Base-by-base conservation (phyloP, 1,140 invertebrate genomes). In the Zelostemma sp. region DNA sequence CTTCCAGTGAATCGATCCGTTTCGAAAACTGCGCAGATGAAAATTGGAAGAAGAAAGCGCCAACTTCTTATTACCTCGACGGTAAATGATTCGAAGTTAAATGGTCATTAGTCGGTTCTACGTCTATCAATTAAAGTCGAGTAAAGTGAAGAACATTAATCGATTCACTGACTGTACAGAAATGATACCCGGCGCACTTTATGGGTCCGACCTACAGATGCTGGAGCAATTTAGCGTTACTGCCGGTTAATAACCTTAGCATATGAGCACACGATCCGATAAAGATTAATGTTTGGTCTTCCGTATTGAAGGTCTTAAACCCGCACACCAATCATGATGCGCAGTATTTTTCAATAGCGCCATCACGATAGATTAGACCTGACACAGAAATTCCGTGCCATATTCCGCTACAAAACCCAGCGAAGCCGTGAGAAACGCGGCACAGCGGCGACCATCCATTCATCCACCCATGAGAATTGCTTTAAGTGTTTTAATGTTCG, bases 401-500 rank as follows among this genome's bases (percentile, higher is more conserved):
- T 60, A 51, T 60, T 50, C 56, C 49, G 18, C 56, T 43, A 16
- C 33, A 41, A 31, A 33, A 58, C 16, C 31, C 40, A 43, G 47
- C 45, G 17, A 43, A 66, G 63, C 38, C 63, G 63, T 66, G 63
- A 66, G 63, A 66, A 65, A 58, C 38, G 55, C 21, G 21, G 54
- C 35, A 56, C 60, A 48, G 1, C 35, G 1, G 6, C 41, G 41
- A 12, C 15, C 38, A 48, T 50, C 51, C 53, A 43, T 67, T 67
- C 60, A 67, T 67, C 56, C 45, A 47, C 41, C 54, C 53, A 67
- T 67, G 55, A 51, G 64, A 67, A 67, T 67, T 60, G 48, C 49
- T 60, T 43, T 25, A 45, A 55, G 53, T 50, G 49, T 48, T 48
- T 14, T 50, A 45, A 66, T 55, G 53, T 47, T 45, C 58, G 56